Percentiles rank a stretch among this genome's conserved stretches.
Conservation (phyloP, 2,113 vertebrate species). For the Heliornis fulica region DNA sequence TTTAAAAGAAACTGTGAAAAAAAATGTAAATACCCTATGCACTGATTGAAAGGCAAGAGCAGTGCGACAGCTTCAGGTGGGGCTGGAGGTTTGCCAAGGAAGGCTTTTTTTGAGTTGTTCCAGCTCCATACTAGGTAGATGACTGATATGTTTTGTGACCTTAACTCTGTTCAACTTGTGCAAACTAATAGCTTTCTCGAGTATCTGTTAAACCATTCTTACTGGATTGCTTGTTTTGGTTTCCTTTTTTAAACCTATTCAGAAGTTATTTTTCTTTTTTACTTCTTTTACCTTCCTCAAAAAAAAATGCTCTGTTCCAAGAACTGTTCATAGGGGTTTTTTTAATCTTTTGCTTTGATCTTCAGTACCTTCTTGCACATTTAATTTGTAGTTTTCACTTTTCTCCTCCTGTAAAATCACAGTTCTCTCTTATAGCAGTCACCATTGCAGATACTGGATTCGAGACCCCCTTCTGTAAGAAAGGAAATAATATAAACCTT, state of each 20-base stretch:
- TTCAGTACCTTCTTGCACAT: neutral
- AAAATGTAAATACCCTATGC: neutral
- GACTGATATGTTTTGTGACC: neutral
- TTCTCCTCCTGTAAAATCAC: neutral
- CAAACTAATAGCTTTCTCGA: neutral
- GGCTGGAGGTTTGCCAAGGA: neutral
- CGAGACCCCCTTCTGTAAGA: neutral
- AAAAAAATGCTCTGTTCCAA: neutral
- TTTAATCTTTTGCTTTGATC: neutral
- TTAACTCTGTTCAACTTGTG: neutral
- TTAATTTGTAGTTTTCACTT: neutral
- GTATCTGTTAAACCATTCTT: neutral
- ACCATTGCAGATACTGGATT: neutral
- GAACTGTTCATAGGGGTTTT: neutral
- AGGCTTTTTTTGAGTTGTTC: neutral
- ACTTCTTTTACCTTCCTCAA: neutral
- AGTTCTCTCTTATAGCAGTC: neutral
- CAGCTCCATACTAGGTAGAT: neutral
- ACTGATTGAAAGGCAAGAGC: neutral
- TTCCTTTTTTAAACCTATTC: neutral
- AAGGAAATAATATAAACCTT: neutral
- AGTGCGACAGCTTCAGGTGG: neutral
- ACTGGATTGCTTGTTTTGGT: neutral
- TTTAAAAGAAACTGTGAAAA: neutral
- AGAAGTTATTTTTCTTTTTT: neutral